Evolutionary conservation across 2,888 invertebrate species (phyloP), one percentile per base, ranked within the genome.

Genomic region (Altica lythri): DNA sequence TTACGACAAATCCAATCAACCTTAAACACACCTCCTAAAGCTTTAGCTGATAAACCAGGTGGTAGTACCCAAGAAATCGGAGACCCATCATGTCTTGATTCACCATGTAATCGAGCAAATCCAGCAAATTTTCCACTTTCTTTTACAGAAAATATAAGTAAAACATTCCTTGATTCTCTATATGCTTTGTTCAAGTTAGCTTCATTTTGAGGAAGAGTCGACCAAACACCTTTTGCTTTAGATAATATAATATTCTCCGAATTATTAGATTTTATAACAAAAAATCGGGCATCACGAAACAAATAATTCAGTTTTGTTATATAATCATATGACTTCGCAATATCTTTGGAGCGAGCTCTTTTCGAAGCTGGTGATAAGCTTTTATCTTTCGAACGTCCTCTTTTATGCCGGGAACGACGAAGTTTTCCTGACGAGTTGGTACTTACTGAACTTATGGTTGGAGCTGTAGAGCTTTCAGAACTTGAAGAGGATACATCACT

Each of bases 211-310:
- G 96, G 96, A 53, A 96, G 83, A 2, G 98, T 98, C 2, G 97
- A 96, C 98, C 97, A 98, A 2, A 97, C 96, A 58, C 92, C 94
- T 80, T 92, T 93, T 10, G 89, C 90, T 78, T 98, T 98, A 1
- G 96, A 94, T 54, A 98, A 75, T 25, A 90, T 89, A 45, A 98
- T 91, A 76, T 98, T 98, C 78, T 98, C 97, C 54, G 92, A 90
- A 78, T 98, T 98, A 78, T 96, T 97, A 44, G 96, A 96, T 79
- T 98, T 98, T 68, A 98, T 96, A 53, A 98, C 84, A 79, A 96
- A 97, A 80, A 95, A 97, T 63, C 90, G 84, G 42, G 97, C 92
- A 74, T 95, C 95, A 64, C 95, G 85, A 77, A 97, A 96, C 64
- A 98, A 81, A 77, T 96, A 95, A 79, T 93, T 95, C 62, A 97